Conservation (phyloP, 1,140 invertebrate genomes). For the Drosophila erecta region DNA sequence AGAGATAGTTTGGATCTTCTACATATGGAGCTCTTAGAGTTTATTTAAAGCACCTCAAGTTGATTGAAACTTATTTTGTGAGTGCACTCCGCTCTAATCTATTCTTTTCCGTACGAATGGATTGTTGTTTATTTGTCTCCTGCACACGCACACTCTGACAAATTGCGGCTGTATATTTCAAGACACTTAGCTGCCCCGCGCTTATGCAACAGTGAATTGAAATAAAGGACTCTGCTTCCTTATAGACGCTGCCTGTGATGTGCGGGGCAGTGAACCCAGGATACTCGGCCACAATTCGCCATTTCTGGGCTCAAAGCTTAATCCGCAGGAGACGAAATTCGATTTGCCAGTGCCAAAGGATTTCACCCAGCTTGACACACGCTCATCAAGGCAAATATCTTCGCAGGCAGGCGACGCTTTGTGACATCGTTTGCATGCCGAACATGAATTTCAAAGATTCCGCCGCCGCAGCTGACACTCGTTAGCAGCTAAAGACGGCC, state of each 20-base stretch:
- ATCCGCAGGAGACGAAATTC: conserved; percentile 28
- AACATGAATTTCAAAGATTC: conserved; percentile 51
- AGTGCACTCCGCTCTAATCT: conserved; percentile 11
- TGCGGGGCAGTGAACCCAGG: conserved; percentile 19
- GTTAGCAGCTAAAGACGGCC: conserved; percentile 28
- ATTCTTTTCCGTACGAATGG: conserved; percentile 51
- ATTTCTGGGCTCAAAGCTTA: conserved; percentile 27
- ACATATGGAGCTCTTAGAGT: not conserved
- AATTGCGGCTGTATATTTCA: conserved; percentile 58
- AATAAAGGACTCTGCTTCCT: conserved; percentile 52
- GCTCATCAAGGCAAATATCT: conserved; percentile 28
- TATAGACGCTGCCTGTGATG: not conserved
- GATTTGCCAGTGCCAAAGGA: conserved; percentile 23
- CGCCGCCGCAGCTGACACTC: conserved; percentile 41
- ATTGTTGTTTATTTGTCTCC: conserved; percentile 79
- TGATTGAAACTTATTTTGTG: conserved; percentile 8
- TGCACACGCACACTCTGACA: conserved; percentile 40
- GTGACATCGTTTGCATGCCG: conserved; percentile 43
- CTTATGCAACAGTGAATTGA: conserved; percentile 71
- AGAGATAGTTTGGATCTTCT: no score
- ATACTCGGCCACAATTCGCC: not conserved
- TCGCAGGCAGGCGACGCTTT: conserved; percentile 24
- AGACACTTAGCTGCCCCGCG: conserved; percentile 62
- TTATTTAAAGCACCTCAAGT: not conserved
- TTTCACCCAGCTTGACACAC: conserved; percentile 4